Evolutionary conservation across 2,888 invertebrate genomes (phyloP).

Genomic region (Hermodice carunculata): DNA sequence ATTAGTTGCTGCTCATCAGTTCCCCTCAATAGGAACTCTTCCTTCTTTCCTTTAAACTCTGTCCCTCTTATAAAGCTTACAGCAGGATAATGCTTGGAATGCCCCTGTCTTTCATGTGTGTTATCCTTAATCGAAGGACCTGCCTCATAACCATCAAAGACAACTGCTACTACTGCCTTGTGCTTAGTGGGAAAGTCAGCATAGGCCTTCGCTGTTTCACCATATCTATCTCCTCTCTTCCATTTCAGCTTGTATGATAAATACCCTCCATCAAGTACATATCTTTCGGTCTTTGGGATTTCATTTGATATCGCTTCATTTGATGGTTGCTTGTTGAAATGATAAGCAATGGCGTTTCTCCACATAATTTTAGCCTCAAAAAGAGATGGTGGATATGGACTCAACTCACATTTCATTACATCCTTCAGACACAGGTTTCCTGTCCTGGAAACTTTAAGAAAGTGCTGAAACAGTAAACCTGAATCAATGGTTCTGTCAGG

Average conservation of each 20-base stretch:
- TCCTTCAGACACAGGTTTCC: conserved; percentile 13
- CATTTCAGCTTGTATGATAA: conserved; percentile 31
- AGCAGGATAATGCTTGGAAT: conserved; percentile 11
- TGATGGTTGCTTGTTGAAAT: too few species aligned
- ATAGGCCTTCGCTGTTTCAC: conserved; percentile 19
- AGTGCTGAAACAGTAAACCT: conserved; percentile 12
- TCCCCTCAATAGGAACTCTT: conserved; percentile 24
- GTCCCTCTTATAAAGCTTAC: conserved; percentile 19
- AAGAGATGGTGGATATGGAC: conserved; percentile 20
- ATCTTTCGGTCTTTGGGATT: conserved; percentile 13
- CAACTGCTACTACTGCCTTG: conserved; percentile 24
- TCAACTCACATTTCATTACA: conserved; percentile 14
- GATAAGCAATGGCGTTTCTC: conserved; percentile 7
- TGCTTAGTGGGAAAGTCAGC: conserved; percentile 12
- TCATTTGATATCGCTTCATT: too few species aligned
- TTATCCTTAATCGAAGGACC: conserved; percentile 28
- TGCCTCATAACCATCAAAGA: conserved; percentile 30
- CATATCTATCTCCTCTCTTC: conserved; percentile 30
- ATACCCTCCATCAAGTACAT: conserved; percentile 37
- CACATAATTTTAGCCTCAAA: conserved; percentile 14
- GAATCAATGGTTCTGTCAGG: conserved; percentile 21
- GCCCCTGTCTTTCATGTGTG: conserved; percentile 15
- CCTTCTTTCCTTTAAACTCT: conserved; percentile 31
- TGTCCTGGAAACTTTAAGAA: too few species aligned
- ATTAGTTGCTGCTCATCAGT: conserved; percentile 31